Evolutionary conservation across 2,113 vertebrate genomes (phyloP).

Genomic region (Fregata magnificens): DNA sequence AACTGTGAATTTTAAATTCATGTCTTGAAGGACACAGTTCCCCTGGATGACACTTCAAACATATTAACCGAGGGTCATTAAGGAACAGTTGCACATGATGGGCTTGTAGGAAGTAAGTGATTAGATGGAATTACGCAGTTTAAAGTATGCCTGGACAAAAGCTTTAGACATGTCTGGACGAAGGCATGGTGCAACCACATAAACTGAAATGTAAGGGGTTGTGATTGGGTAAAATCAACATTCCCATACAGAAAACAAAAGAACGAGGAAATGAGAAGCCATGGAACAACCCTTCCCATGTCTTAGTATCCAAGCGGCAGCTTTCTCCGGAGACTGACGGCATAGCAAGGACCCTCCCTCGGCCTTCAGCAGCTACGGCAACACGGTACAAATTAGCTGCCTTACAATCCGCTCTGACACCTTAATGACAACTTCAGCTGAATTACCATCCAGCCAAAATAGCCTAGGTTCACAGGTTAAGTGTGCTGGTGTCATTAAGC

Average conservation of each 20-base stretch:
- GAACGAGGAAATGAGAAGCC: neutral
- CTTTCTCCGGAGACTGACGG: accelerated
- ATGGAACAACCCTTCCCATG: neutral
- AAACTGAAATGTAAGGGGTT: neutral
- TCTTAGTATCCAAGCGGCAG: neutral
- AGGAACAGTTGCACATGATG: neutral
- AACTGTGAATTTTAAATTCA: neutral
- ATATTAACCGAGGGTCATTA: neutral
- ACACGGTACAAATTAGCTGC: accelerated
- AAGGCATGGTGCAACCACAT: neutral
- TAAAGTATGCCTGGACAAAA: neutral
- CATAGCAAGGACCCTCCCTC: neutral
- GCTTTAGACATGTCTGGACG: neutral
- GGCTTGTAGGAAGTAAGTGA: neutral
- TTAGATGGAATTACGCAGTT: neutral
- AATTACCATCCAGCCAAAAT: neutral
- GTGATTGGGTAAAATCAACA: neutral
- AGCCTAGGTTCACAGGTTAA: neutral
- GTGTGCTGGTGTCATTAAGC: neutral
- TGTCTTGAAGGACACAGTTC: neutral
- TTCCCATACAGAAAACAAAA: neutral
- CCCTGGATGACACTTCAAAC: neutral
- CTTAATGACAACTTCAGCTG: neutral
- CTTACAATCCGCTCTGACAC: neutral
- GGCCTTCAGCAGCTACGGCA: neutral